phyloP scores from a whole-genome alignment of 2,888 invertebrate genomes.

The Sericinus montela region DNA sequence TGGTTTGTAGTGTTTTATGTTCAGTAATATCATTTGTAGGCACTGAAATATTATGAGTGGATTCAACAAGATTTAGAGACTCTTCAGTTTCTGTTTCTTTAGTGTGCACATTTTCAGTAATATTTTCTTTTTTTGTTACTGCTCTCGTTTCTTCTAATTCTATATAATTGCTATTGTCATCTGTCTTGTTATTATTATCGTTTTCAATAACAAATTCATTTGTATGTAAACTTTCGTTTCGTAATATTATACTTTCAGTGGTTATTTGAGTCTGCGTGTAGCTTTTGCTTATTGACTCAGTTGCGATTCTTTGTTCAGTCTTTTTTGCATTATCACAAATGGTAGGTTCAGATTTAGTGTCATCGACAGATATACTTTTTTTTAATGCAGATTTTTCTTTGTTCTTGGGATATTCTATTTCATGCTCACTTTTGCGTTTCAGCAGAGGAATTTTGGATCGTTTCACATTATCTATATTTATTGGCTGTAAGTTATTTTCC shows the following conservation, averaged over 20 bases:
- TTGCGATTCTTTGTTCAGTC: background rate
- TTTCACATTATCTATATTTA: conserved; percentile 35
- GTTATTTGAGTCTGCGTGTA: background rate
- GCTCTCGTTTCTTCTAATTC: background rate
- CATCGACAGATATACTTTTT: conserved; percentile 25
- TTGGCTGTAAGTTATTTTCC: conserved; percentile 38
- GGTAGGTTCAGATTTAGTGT: background rate
- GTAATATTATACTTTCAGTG: background rate
- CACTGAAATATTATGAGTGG: background rate
- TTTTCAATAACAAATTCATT: background rate
- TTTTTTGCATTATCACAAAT: background rate
- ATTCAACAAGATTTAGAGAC: too few species aligned
- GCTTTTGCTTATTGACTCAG: background rate
- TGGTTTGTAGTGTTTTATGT: background rate
- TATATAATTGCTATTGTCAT: background rate
- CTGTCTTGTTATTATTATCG: background rate
- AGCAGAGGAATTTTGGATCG: conserved; percentile 53
- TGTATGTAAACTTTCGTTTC: background rate
- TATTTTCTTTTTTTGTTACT: background rate
- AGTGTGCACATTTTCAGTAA: background rate
- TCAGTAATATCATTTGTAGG: background rate
- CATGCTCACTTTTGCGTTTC: conserved; percentile 47
- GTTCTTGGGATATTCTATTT: conserved; percentile 31
- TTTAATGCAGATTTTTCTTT: conserved; percentile 19
- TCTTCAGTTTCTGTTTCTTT: background rate